Conservation (phyloP, 2,888 invertebrate species). For the Portevinia maculata region DNA sequence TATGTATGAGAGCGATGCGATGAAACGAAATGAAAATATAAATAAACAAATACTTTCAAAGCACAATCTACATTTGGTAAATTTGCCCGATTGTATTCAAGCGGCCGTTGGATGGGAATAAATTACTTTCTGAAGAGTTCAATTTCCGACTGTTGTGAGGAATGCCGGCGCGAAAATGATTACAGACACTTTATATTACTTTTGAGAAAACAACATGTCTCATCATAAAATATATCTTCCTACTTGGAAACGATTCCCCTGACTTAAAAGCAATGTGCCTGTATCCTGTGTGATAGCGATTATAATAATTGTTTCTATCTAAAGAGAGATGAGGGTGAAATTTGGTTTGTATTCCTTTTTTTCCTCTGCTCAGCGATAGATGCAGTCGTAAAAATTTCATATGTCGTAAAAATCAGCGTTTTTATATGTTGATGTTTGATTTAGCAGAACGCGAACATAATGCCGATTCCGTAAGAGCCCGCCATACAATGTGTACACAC, state of each 20-base stretch:
- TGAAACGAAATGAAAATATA: slow-evolving; percentile 32
- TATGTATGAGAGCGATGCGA: slow-evolving; percentile 39
- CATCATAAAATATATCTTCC: no score
- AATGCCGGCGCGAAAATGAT: background rate
- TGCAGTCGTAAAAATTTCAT: slow-evolving; percentile 29
- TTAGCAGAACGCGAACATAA: background rate
- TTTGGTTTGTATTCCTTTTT: background rate
- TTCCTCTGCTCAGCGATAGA: slow-evolving; percentile 8
- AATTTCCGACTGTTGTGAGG: background rate
- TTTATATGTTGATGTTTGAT: slow-evolving; percentile 37
- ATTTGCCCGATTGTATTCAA: no score
- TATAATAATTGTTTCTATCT: slow-evolving; percentile 1
- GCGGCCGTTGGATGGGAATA: no score
- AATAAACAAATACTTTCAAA: slow-evolving; percentile 55
- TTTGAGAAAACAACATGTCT: no score
- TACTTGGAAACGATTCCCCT: background rate
- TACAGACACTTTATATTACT: slow-evolving; percentile 9
- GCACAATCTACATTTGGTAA: slow-evolving; percentile 15
- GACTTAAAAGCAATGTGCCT: background rate
- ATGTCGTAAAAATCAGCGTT: slow-evolving; percentile 50
- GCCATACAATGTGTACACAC: slow-evolving; percentile 7
- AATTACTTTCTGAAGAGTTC: background rate
- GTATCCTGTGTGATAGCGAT: background rate
- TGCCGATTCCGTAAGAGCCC: slow-evolving; percentile 12
- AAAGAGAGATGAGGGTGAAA: slow-evolving; percentile 15